Base-by-base conservation (phyloP, 2,797 vertebrate genomes). In the Toxotes lorentzi region DNA sequence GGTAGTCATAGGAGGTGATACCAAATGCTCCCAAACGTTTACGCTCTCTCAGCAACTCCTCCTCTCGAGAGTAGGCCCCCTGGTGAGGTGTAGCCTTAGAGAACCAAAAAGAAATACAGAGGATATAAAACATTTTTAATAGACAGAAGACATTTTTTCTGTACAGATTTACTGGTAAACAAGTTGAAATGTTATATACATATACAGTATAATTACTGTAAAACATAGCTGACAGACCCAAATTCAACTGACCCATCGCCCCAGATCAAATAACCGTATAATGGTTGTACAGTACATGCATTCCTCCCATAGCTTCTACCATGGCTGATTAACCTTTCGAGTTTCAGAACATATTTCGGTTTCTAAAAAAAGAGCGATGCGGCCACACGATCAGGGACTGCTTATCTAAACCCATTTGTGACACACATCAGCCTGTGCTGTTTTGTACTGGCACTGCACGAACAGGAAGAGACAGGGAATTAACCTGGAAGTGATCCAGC, bases 1-100 rank as follows among this genome's bases (percentile, higher is more conserved):
- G 98, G 93, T 98, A 99, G 93, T 99, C 98, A 0, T 99, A 99
- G 0, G 98, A 99, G 0, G 98, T 99, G 90, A 99, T 99, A 27
- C 98, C 98, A 9, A 99, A 99, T 4, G 97, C 97, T 0, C 98
- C 98, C 1, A 99, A 95, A 8, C 98, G 95, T 88, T 99, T 99
- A 71, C 98, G 96, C 40, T 99, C 98, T 56, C 98, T 95, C 70
- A 99, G 87, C 45, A 99, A 94, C 72, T 99, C 98, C 84, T 99
- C 98, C 78, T 99, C 98, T 80, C 98, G 93, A 0, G 98, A 99
- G 82, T 99, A 99, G 79, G 97, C 96, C 3, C 98, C 98, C 0
- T 98, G 98, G 77, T 98, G 97, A 0, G 98, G 98, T 0, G 98
- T 99, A 24, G 98, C 98, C 98, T 99, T 59, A 13, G 21, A 61